Base-by-base conservation (phyloP, 2,888 invertebrate genomes). In the Amitus sp. region DNA sequence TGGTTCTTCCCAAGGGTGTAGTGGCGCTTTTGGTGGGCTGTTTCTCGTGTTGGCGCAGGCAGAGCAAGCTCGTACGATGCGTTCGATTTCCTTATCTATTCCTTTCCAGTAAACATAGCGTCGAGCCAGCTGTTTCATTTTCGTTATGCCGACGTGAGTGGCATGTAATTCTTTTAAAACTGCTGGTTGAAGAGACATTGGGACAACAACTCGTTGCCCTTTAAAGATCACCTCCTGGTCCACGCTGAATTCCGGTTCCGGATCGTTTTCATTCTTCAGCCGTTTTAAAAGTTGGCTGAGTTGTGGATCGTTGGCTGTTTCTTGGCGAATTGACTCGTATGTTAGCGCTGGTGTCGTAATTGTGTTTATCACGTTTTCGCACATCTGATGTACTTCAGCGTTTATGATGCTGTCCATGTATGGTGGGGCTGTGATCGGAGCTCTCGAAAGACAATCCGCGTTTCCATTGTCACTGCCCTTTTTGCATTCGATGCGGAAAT, bases 181-280 rank as follows among this genome's bases (percentile, higher is more conserved):
- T 12, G 27, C 6, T 4, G 17, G 2, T 37, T 52, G 45, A 9
- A 72, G 6, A 15, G 10, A 37, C 5, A 9, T 1, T 5, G 68
- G 67, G 18, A 69, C 53, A 1, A 74, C 53, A 4, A 73, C 56
- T 37, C 73, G 49, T 34, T 73, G 60, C 7, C 68, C 67, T 69
- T 69, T 70, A 34, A 75, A 51, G 1, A 67, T 13, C 1, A 52
- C 45, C 4, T 19, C 54, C 6, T 60, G 42, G 7, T 65, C 67
- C 3, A 52, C 37, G 5, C 23, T 34, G 7, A 61, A 47, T 45
- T 62, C 62, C 3, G 12, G 4, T 2, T 37, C 37, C 2, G 4
- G 13, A 5, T 9, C 12, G 12, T 37, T 15, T 2, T 7, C 9
- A 15, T 13, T 9, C 15, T 37, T 2, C 5, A 37, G 37, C 13